Percentiles rank a stretch among this genome's conserved stretches.
These are phyloP conservation scores for Drosophila vallismaia DNA, from an alignment of 2,888 invertebrate genomes.

Conservation along the genomic window DNA sequence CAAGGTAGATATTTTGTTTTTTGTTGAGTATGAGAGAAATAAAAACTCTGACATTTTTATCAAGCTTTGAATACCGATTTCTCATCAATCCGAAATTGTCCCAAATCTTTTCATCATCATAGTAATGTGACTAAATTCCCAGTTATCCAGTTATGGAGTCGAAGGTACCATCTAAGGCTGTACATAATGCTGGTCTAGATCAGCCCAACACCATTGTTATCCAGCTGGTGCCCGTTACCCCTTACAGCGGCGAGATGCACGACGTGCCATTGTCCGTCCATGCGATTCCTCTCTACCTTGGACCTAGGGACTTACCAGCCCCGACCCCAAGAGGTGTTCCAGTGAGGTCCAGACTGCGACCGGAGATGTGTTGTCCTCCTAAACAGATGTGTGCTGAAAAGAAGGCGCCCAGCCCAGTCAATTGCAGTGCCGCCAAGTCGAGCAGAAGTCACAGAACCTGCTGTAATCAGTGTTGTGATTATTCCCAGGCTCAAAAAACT, in stretches of 20 bases:
- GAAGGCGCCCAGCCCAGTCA: no score
- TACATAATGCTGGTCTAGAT: not conserved
- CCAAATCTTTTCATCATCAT: not conserved
- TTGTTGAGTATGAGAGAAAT: not conserved
- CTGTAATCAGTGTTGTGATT: not conserved
- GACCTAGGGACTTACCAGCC: not conserved
- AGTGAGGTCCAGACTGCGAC: not conserved
- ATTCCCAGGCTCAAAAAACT: not conserved
- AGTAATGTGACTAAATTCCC: constrained; percentile 15
- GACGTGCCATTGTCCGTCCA: not conserved
- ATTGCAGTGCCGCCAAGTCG: not conserved
- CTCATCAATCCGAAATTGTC: not conserved
- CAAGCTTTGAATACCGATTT: not conserved
- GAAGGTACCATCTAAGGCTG: not conserved
- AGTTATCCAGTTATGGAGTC: constrained; percentile 19
- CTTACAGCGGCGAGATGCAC: not conserved
- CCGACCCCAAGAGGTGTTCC: not conserved
- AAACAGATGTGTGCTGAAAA: not conserved
- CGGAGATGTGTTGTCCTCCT: not conserved
- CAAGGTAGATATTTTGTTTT: not conserved
- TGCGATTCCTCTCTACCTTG: not conserved
- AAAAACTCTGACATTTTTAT: not conserved
- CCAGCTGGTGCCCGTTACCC: constrained; percentile 2
- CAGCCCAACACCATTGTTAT: constrained; percentile 16
- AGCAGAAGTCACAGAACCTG: not conserved